Base-by-base conservation (phyloP, 1,140 invertebrate genomes). In the Brachystomella parvula region DNA sequence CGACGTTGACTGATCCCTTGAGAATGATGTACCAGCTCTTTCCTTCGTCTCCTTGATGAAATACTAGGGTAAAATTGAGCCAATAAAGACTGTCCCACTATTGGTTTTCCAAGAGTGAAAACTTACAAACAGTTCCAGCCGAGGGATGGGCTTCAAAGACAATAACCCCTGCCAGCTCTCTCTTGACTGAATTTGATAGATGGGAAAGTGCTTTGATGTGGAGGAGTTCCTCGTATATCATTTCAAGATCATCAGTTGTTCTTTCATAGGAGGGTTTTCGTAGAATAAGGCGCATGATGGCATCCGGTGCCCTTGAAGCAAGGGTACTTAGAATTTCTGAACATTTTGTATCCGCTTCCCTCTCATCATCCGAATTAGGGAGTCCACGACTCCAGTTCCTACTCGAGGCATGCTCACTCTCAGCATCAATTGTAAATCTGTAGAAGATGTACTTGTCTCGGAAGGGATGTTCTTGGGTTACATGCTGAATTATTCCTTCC, bases 31-130 rank as follows among this genome's bases (percentile, higher is more conserved):
- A 93, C 90, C 90, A 93, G 28, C 87, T 90, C 69, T 86, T 84
- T n/a, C 90, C 90, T 77, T 90, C 87, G 75, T 92, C 90, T 47
- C 90, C 90, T 81, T 93, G 90, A 76, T 89, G 89, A 77, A 94
- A 94, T 74, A 93, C 89, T 90, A 77, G 30, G 24, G 30, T 6
- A 26, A 59, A 59, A 59, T 21, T 15, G 21, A 47, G 44, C 58
- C 12, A 29, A 60, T 32, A 60, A 60, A 30, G 6, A 47, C 15
- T 15, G 15, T n/a, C n/a, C 24, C 31, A 60, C 35, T 29, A 15
- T 49, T 49, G 62, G 30, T 24, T 60, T 31, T 29, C 30, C 9
- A 29, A 62, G 3, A 47, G 15, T 24, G 9, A 58, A 35, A 19
- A 86, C 87, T 87, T 80, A 90, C 88, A 82, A 58, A 90, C 85